Evolutionary conservation across 1,140 invertebrate genomes (phyloP).

Genomic region (Micrasema minimum): DNA sequence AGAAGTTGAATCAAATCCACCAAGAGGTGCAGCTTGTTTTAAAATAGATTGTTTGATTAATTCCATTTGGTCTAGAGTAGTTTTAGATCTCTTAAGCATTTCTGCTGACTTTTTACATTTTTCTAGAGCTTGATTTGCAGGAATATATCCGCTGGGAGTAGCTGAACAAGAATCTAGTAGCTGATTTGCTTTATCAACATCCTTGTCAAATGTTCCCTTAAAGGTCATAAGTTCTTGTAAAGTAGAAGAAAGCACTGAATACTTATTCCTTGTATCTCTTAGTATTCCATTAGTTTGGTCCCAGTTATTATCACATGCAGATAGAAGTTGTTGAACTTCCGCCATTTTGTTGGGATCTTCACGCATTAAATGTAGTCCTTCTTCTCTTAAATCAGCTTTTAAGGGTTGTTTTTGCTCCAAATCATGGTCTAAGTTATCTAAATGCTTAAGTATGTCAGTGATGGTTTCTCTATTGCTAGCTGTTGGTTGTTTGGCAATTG

Average conservation of each 20-base stretch:
- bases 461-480: slow-evolving; percentile 71
- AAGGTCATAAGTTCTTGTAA: slow-evolving; percentile 82
- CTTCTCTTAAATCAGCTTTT: slow-evolving; percentile 66
- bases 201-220: slow-evolving; percentile 74
- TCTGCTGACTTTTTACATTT: slow-evolving; percentile 81
- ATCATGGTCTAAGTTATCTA: slow-evolving; percentile 63
- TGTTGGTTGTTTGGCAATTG: slow-evolving; percentile 68
- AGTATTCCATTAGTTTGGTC: slow-evolving; percentile 81
- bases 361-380: slow-evolving; percentile 81
- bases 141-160: slow-evolving; percentile 73
- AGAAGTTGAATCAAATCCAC: slow-evolving; percentile 74
- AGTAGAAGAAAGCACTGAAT: slow-evolving; percentile 75
- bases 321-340: slow-evolving; percentile 80
- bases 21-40: slow-evolving; percentile 79
- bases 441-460: slow-evolving; percentile 68
- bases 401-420: slow-evolving; percentile 64
- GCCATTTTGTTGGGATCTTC: slow-evolving; percentile 83
- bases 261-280: slow-evolving; percentile 79
- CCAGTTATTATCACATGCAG: slow-evolving; percentile 81
- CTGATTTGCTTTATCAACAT: slow-evolving; percentile 74
- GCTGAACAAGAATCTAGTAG: slow-evolving; percentile 70
- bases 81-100: slow-evolving; percentile 78
- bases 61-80: slow-evolving; percentile 79
- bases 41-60: slow-evolving; percentile 76
- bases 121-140: slow-evolving; percentile 73